phyloP scores from a whole-genome alignment of 2,113 vertebrate genomes.

The Aegotheles bennettii region DNA sequence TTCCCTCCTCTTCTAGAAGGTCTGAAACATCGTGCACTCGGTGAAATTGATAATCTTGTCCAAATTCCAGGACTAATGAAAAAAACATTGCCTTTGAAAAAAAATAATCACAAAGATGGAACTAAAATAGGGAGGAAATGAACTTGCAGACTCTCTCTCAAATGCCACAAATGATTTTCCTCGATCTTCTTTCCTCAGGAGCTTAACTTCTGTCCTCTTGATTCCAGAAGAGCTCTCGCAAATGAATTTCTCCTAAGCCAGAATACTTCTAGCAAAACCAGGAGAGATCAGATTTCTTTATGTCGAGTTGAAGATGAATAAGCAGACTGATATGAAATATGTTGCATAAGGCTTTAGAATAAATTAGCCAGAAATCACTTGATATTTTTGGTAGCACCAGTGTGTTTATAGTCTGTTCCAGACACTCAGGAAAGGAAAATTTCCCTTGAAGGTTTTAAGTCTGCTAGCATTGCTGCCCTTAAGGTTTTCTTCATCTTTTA shows the following conservation, averaged over 20 bases:
- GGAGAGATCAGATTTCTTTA: constrained; percentile 25
- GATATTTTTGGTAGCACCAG: constrained; percentile 49
- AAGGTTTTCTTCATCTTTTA: constrained; percentile 40
- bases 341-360: constrained; percentile 33
- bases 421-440: constrained; percentile 10
- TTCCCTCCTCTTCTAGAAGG: not conserved
- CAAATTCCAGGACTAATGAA: not conserved
- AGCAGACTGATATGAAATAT: constrained; percentile 39
- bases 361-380: constrained; percentile 34
- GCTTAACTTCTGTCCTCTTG: constrained; percentile 14
- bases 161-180: constrained; percentile 18
- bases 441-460: constrained; percentile 19
- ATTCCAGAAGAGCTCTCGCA: not conserved
- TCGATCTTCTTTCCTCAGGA: not conserved
- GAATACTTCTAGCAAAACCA: constrained; percentile 38
- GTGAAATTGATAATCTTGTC: not conserved
- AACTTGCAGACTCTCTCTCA: not conserved
- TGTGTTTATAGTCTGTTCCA: constrained; percentile 36
- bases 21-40: not conserved
- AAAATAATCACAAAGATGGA: not conserved
- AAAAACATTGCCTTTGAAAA: not conserved
- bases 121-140: not conserved
- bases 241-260: constrained; percentile 2
- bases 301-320: constrained; percentile 32
- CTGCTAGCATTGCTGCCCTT: not conserved